Base-by-base conservation (phyloP, 2,113 vertebrate genomes). In the Cheirogaleus medius region DNA sequence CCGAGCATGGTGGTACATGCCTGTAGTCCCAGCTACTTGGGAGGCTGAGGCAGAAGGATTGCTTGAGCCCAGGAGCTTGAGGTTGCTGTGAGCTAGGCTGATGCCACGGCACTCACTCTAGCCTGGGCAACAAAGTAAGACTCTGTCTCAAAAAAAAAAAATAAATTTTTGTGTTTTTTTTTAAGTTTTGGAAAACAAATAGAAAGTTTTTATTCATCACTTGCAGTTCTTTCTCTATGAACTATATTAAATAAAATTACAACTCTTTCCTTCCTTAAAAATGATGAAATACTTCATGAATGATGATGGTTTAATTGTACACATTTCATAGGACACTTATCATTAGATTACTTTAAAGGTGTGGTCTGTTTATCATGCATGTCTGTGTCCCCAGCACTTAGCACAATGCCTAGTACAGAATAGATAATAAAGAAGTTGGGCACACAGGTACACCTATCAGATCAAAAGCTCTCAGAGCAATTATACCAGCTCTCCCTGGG, bases 241-340 rank as follows among this genome's bases (percentile, higher is more conserved):
- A 77, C 44, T 92, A 8, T 63, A 73, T 18, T 74, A 68, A 81
- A 4, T 47, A 37, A 52, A 83, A 42, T 25, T 77, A 83, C 10
- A 63, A 90, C n/a, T 64, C 69, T 69, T 66, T 91, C n/a, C 32
- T 42, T 88, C 86, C n/a, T 58, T 93, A 37, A 88, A 93, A 96
- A 63, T 37, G 44, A 87, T 25, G 29, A 92, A 15, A 25, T 90
- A 32, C 77, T 84, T 87, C n/a, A 52, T 14, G 20, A 92, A 90
- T 32, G 71, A 92, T 27, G n/a, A 68, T 39, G 69, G 27, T 47
- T 60, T 25, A 47, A 2, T 37, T 86, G 56, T 71, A 63, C 2
- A 47, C 23, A 17, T 78, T 86, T 77, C 9, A 6, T 18, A 71
- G 27, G 87, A 44, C 58, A 91, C 13, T 77, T 89, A 37, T 56